Conservation (phyloP, 2,888 invertebrate genomes). For the Zaprionus bogoriensis region DNA sequence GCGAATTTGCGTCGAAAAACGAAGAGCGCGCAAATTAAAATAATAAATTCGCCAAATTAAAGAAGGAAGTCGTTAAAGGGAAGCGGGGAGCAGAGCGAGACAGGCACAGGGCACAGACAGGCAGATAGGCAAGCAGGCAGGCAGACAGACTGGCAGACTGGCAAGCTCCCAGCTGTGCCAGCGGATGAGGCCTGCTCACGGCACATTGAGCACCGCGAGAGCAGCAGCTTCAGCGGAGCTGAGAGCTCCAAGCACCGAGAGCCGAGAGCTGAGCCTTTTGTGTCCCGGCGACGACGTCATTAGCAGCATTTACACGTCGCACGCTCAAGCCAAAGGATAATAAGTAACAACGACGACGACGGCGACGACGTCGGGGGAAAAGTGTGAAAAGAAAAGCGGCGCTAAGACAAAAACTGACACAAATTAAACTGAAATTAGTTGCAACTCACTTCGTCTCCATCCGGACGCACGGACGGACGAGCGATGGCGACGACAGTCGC, state of each 20-base stretch:
- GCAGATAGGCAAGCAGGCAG: not conserved
- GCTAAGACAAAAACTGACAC: slow-evolving; percentile 67
- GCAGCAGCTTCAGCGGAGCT: too few species aligned
- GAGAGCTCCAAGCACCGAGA: slow-evolving; percentile 13
- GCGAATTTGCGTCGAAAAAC: slow-evolving; percentile 37
- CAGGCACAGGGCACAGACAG: not conserved
- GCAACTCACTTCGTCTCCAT: slow-evolving; percentile 58
- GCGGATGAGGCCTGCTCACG: slow-evolving; percentile 25
- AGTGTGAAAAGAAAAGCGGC: slow-evolving; percentile 63
- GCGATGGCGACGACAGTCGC: slow-evolving; percentile 20
- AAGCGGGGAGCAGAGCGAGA: not conserved
- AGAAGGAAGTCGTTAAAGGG: slow-evolving; percentile 65
- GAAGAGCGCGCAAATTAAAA: slow-evolving; percentile 72
- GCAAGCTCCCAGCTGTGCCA: too few species aligned
- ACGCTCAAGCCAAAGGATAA: slow-evolving; percentile 62
- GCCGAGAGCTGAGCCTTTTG: slow-evolving; percentile 41
- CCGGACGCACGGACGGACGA: not conserved
- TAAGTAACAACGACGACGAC: slow-evolving; percentile 53
- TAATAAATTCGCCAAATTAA: slow-evolving; percentile 74
- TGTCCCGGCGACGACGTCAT: slow-evolving; percentile 65
- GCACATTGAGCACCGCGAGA: slow-evolving; percentile 17
- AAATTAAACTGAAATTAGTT: slow-evolving; percentile 78
- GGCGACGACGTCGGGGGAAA: slow-evolving; percentile 13
- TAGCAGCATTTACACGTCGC: slow-evolving; percentile 74
- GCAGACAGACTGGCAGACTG: too few species aligned